phyloP scores from a whole-genome alignment of 1,140 invertebrate genomes.

The Ceratina japonica region DNA sequence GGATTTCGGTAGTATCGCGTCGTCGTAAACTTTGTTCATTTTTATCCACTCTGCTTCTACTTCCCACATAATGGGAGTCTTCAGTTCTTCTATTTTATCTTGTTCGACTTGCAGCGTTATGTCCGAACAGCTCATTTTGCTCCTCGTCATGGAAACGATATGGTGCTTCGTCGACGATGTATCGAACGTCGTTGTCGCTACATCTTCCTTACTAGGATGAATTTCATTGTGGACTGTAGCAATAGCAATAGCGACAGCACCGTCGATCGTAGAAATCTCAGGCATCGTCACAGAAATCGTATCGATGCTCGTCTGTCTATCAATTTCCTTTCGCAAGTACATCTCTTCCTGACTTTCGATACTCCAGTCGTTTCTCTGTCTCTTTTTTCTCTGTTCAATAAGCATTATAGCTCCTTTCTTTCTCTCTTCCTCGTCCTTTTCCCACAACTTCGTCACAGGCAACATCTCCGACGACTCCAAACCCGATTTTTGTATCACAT shows the following conservation, averaged over 20 bases:
- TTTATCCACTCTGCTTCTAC: constrained; percentile 73
- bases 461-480: constrained; percentile 28
- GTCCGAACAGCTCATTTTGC: constrained; percentile 71
- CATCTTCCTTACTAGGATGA: not conserved
- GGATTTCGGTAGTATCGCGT: too few species aligned
- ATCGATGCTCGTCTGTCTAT: constrained; percentile 13
- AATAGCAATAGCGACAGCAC: too few species aligned
- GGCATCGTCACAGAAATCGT: too few species aligned
- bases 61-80: constrained; percentile 73
- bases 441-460: constrained; percentile 74
- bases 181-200: too few species aligned
- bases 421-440: constrained; percentile 76
- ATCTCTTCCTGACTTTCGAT: too few species aligned
- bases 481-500: constrained; percentile 38
- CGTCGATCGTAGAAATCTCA: too few species aligned
- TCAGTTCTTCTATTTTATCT: constrained; percentile 64
- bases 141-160: constrained; percentile 25
- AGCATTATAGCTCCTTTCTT: constrained; percentile 71
- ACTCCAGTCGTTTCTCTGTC: too few species aligned
- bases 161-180: constrained; percentile 39
- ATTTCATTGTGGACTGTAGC: constrained; percentile 27
- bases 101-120: constrained; percentile 63
- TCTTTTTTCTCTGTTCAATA: too few species aligned
- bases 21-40: constrained; percentile 26
- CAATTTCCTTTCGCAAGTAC: too few species aligned